Conservation (phyloP, 1,140 invertebrate genomes). For the Orchestia grillus region DNA sequence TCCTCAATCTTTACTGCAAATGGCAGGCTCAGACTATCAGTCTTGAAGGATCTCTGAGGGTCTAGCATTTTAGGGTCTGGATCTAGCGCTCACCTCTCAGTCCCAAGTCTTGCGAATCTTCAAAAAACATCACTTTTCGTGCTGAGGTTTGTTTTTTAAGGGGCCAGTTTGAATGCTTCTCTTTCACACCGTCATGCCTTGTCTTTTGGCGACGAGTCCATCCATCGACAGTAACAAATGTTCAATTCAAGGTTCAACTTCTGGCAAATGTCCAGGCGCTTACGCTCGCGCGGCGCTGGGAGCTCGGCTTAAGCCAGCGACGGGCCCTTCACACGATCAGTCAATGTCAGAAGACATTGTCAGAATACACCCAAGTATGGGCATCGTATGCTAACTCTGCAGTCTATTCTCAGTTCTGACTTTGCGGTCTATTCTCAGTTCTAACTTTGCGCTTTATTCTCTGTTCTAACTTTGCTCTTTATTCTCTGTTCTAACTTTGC, state of each 20-base stretch:
- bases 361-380: too few species aligned
- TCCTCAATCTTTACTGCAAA: not conserved
- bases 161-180: not conserved
- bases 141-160: not conserved
- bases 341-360: too few species aligned
- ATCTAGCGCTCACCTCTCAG: not conserved
- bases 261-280: not conserved
- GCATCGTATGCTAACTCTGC: too few species aligned
- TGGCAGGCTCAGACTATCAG: not conserved
- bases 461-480: too few species aligned
- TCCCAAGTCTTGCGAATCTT: not conserved
- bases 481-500: too few species aligned
- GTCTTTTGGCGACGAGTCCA: not conserved
- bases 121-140: not conserved
- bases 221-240: not conserved
- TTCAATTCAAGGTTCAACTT: not conserved
- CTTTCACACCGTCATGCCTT: not conserved
- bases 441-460: too few species aligned
- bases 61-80: not conserved
- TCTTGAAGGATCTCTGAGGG: not conserved
- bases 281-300: too few species aligned
- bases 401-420: too few species aligned
- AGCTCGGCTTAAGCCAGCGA: not conserved
- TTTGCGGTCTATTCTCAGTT: too few species aligned
- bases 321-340: too few species aligned